Evolutionary conservation across 2,888 invertebrate species (phyloP).

Genomic region (Acrocyrtus sp.): DNA sequence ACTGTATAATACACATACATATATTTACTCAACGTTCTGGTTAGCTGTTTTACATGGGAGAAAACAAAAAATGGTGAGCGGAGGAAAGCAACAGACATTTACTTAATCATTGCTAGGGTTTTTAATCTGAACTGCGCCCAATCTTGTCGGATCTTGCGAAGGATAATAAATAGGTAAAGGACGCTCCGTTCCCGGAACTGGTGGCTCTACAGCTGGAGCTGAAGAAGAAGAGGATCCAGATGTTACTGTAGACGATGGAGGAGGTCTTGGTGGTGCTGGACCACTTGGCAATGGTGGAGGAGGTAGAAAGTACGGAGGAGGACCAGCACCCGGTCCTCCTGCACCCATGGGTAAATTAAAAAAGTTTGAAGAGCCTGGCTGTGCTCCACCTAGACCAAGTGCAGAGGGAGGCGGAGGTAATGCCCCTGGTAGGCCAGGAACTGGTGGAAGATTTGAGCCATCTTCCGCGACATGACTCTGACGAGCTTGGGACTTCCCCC

Average conservation of each 20-base stretch:
- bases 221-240: slow-evolving; percentile 67
- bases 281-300: slow-evolving; percentile 71
- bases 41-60: no score
- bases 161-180: slow-evolving; percentile 81
- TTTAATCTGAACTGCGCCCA: slow-evolving; percentile 71
- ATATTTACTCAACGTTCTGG: no score
- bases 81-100: background rate
- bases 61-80: background rate
- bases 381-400: slow-evolving; percentile 22
- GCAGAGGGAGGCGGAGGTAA: slow-evolving; percentile 55
- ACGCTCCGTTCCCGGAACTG: slow-evolving; percentile 64
- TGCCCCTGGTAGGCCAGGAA: slow-evolving; percentile 63
- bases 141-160: slow-evolving; percentile 94
- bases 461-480: slow-evolving; percentile 66
- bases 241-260: slow-evolving; percentile 64
- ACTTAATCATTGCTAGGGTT: slow-evolving; percentile 35
- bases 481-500: slow-evolving; percentile 93
- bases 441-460: slow-evolving; percentile 74
- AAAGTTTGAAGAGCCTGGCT: slow-evolving; percentile 66
- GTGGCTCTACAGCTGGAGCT: slow-evolving; percentile 66
- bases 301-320: slow-evolving; percentile 73
- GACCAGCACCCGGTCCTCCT: slow-evolving; percentile 67
- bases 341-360: slow-evolving; percentile 67
- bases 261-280: slow-evolving; percentile 68
- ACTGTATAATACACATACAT: no score